A percentile compares a stretch with the other conserved stretches of the same genome.
phyloP scores from a whole-genome alignment of 2,113 vertebrate genomes.

The Ranitomeya variabilis region DNA sequence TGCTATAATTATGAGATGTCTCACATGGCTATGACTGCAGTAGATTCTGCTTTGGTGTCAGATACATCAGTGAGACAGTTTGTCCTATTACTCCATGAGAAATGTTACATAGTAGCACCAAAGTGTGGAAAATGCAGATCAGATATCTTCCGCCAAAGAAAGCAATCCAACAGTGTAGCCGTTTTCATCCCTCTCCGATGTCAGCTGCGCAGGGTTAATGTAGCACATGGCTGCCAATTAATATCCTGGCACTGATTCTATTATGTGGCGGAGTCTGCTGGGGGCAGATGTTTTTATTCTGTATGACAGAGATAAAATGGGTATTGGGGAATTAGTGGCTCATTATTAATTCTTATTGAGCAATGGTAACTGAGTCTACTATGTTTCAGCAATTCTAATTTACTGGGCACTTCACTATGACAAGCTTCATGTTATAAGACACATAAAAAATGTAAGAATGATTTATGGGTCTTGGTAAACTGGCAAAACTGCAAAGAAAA shows the following conservation, averaged over 20 bases:
- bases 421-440: slow-evolving; percentile 36
- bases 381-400: slow-evolving; percentile 36
- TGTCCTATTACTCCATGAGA: not conserved
- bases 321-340: slow-evolving; percentile 28
- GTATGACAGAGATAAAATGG: slow-evolving; percentile 12
- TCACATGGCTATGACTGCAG: too few species aligned
- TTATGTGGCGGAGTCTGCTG: not conserved
- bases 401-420: slow-evolving; percentile 42
- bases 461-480: slow-evolving; percentile 39
- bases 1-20: too few species aligned
- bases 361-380: slow-evolving; percentile 12
- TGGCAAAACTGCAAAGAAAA: slow-evolving; percentile 39
- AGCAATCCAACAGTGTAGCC: not conserved
- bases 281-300: slow-evolving; percentile 50
- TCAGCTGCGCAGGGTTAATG: not conserved
- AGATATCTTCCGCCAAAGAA: not conserved
- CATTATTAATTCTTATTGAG: slow-evolving; percentile 31
- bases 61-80: not conserved
- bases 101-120: not conserved
- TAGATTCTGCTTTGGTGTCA: too few species aligned
- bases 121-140: not conserved
- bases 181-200: not conserved
- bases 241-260: slow-evolving; percentile 27
- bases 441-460: slow-evolving; percentile 39
- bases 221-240: slow-evolving; percentile 16